Percentiles rank a stretch among this genome's conserved stretches.
phyloP scores from a whole-genome alignment of 2,888 invertebrate species.

The Temnothorax rugatulus region DNA sequence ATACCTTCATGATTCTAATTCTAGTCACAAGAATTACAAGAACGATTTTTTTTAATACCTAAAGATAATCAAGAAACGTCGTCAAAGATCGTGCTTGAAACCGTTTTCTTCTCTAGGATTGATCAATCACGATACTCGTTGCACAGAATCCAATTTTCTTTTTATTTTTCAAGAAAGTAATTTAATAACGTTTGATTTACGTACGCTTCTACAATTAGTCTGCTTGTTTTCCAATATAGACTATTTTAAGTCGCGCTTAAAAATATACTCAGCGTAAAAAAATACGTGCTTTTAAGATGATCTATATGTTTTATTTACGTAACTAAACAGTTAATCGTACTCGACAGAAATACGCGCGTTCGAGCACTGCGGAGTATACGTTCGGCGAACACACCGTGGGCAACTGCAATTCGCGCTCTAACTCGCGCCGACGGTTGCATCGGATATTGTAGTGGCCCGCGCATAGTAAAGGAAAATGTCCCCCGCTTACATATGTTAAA shows the following conservation, averaged over 20 bases:
- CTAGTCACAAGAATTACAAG: background rate
- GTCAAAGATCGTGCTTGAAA: background rate
- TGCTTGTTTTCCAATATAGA: background rate
- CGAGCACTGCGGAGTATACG: background rate
- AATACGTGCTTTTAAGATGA: slow-evolving; percentile 7
- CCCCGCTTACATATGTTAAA: background rate
- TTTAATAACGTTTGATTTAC: background rate
- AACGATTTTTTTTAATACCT: slow-evolving; percentile 14
- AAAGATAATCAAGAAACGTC: background rate
- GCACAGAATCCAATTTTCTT: background rate
- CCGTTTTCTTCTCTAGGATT: background rate
- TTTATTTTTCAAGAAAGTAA: background rate
- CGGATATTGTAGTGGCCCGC: background rate
- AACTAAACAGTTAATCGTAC: background rate
- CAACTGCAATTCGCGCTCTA: slow-evolving; percentile 12
- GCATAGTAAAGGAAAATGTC: background rate
- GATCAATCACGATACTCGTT: background rate
- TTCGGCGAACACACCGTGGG: background rate
- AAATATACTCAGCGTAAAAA: background rate
- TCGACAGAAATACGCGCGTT: background rate
- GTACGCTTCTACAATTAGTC: background rate
- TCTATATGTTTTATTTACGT: background rate
- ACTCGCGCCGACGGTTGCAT: background rate
- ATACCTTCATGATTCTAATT: background rate
- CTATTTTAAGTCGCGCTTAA: background rate